Percentiles rank a stretch among this genome's conserved stretches.
phyloP scores from a whole-genome alignment of 2,888 invertebrate genomes.

The Troilus luridus region DNA sequence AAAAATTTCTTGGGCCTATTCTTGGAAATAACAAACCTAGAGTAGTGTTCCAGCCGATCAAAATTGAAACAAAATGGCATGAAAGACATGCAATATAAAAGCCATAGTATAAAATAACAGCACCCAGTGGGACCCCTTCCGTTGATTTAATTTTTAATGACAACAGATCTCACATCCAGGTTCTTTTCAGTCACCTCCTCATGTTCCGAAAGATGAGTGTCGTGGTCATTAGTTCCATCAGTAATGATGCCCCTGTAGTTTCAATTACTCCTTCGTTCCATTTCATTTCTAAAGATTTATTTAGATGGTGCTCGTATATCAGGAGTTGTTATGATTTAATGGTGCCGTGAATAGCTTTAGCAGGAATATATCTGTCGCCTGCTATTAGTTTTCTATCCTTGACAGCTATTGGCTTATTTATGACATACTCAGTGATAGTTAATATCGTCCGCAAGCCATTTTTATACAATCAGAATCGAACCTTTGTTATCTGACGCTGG shows the following conservation, averaged over 20 bases:
- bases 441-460: background rate
- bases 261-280: slow-evolving; percentile 11
- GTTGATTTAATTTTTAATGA: too few species aligned
- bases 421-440: background rate
- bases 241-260: background rate
- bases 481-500: background rate
- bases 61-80: too few species aligned
- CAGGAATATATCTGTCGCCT: slow-evolving; percentile 2
- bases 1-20: too few species aligned
- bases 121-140: too few species aligned
- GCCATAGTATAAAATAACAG: too few species aligned
- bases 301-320: background rate
- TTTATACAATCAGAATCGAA: background rate
- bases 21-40: too few species aligned
- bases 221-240: too few species aligned
- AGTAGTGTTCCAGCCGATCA: too few species aligned
- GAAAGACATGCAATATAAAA: too few species aligned
- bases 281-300: slow-evolving; percentile 20
- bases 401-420: background rate
- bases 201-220: too few species aligned
- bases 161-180: too few species aligned
- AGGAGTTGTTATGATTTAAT: background rate
- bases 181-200: too few species aligned
- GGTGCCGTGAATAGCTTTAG: background rate
- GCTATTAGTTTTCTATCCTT: slow-evolving; percentile 3